phyloP scores from a whole-genome alignment of 2,888 invertebrate species.

The Alloscopus bannaensis region DNA sequence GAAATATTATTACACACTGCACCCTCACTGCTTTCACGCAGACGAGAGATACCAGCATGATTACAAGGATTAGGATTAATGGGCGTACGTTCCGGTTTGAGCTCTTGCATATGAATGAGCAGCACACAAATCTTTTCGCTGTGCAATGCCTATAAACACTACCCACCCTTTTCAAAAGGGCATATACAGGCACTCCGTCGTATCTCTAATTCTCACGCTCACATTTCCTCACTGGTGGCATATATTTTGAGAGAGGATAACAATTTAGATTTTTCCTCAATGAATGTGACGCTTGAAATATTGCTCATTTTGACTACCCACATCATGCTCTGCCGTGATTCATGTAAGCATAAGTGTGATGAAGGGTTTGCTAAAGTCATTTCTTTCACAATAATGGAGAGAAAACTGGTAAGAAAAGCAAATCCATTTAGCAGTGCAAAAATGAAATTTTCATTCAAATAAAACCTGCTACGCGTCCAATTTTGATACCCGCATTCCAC shows the following conservation, averaged over 20 bases:
- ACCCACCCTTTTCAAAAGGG: no score
- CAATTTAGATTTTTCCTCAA: slow-evolving; percentile 17
- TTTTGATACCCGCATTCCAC: no score
- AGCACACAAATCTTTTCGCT: no score
- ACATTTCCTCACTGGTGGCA: no score
- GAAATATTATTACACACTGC: slow-evolving; percentile 5
- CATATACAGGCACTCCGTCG: no score
- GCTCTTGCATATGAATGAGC: no score
- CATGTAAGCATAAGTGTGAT: background rate
- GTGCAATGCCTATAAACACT: no score
- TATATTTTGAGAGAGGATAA: background rate
- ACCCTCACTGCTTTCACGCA: background rate
- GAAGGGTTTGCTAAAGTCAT: no score
- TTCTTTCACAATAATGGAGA: no score
- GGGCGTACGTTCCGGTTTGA: slow-evolving; percentile 26
- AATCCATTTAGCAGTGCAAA: background rate
- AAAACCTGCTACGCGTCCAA: no score
- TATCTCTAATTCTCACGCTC: no score
- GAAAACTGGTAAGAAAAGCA: background rate
- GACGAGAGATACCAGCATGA: slow-evolving; percentile 14
- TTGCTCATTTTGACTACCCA: slow-evolving; percentile 8
- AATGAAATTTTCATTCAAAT: background rate
- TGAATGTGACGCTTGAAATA: slow-evolving; percentile 16
- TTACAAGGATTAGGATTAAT: slow-evolving; percentile 51
- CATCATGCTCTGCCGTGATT: slow-evolving; percentile 1